These are phyloP conservation scores for Scaptomyza caliginosa DNA, from an alignment of 2,888 invertebrate genomes.

Conservation along the genomic window DNA sequence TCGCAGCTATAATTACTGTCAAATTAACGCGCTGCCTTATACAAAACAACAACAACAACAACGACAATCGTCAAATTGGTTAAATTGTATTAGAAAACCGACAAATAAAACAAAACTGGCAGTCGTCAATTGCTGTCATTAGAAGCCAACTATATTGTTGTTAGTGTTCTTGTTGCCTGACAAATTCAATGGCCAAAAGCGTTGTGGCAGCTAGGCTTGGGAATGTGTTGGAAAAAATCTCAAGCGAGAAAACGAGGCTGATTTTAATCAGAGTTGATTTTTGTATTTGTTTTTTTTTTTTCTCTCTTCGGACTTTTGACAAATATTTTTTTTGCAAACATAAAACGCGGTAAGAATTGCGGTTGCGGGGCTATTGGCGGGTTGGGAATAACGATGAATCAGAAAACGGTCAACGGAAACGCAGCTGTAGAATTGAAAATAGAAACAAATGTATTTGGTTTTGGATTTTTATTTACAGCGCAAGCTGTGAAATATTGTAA, in stretches of 20 bases:
- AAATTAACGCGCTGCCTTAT: conserved; percentile 64
- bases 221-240: conserved; percentile 65
- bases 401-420: conserved; percentile 72
- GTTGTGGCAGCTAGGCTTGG: conserved; percentile 52
- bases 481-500: conserved; percentile 32
- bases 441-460: conserved; percentile 19
- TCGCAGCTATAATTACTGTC: conserved; percentile 62
- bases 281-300: conserved; percentile 16
- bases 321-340: conserved; percentile 3
- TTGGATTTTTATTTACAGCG: conserved; percentile 13
- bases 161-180: conserved; percentile 32
- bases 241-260: conserved; percentile 59
- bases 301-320: conserved; percentile 6
- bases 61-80: conserved; percentile 48
- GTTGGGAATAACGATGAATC: conserved; percentile 49
- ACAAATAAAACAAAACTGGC: conserved; percentile 39
- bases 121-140: conserved; percentile 53
- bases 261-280: conserved; percentile 59
- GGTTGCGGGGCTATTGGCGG: not conserved
- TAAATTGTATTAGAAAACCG: conserved; percentile 55
- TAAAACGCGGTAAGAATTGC: not conserved
- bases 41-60: conserved; percentile 10
- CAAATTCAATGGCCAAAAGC: conserved; percentile 65
- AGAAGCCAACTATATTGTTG: conserved; percentile 41
- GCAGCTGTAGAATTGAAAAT: conserved; percentile 41